Percentiles rank a stretch among this genome's conserved stretches.
phyloP scores from a whole-genome alignment of 2,888 invertebrate genomes.

The Drosophila leonis region DNA sequence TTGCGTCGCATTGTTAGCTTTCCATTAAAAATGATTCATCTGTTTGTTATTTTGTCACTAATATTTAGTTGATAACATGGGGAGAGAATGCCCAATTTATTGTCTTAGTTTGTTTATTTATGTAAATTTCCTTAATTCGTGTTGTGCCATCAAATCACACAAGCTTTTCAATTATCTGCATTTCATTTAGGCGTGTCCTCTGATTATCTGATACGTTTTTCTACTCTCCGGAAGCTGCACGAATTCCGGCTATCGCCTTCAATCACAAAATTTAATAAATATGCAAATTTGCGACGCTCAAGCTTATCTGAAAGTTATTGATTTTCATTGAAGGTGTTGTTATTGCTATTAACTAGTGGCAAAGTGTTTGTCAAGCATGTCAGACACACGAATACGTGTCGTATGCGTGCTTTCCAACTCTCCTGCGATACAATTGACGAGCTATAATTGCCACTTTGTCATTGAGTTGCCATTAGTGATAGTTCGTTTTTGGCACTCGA shows the following conservation, averaged over 20 bases:
- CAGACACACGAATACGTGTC: conserved; percentile 16
- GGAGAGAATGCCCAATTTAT: conserved; percentile 24
- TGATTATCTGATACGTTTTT: conserved; percentile 13
- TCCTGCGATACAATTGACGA: conserved; percentile 44
- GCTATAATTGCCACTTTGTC: conserved; percentile 56
- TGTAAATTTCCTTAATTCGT: neutral
- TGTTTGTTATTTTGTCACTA: conserved; percentile 46
- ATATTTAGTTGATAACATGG: conserved; percentile 11
- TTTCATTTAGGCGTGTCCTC: conserved; percentile 19
- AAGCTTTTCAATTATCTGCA: conserved; percentile 28
- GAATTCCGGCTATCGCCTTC: conserved; percentile 56
- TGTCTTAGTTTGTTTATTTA: conserved; percentile 30
- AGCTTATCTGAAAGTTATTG: conserved; percentile 63
- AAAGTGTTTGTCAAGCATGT: conserved; percentile 18
- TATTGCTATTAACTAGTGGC: conserved; percentile 16
- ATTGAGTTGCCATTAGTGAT: conserved; percentile 24
- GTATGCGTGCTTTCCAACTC: conserved; percentile 34
- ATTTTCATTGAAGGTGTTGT: conserved; percentile 48
- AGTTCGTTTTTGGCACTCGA: conserved; percentile 33
- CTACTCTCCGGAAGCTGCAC: conserved; percentile 17
- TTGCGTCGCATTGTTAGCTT: conserved; percentile 11
- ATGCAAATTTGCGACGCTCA: conserved; percentile 67
- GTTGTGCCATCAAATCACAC: conserved; percentile 30
- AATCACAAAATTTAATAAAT: conserved; percentile 77
- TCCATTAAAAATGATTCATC: conserved; percentile 23